Percentiles rank a stretch among this genome's conserved stretches.
These are phyloP conservation scores for Ochotona curzoniae DNA, from an alignment of 2,113 vertebrate genomes.

Conservation along the genomic window DNA sequence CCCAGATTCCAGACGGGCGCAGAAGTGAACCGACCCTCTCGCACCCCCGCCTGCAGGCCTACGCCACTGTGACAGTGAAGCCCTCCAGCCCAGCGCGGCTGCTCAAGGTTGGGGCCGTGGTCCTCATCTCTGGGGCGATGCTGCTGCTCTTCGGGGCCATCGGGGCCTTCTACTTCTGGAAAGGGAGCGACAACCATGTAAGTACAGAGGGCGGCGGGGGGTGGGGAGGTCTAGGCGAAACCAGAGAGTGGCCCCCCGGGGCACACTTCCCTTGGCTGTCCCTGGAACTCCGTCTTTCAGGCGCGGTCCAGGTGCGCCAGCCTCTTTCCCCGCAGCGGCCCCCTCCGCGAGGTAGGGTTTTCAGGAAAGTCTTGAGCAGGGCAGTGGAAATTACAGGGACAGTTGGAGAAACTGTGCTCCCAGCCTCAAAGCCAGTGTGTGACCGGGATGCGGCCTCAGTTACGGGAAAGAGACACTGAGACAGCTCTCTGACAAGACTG, in stretches of 20 bases:
- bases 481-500: not conserved
- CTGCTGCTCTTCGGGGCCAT: slow-evolving; percentile 92
- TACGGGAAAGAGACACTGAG: not conserved
- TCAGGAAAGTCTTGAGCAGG: not conserved
- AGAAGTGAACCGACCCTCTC: not conserved
- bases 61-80: slow-evolving; percentile 78
- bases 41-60: slow-evolving; percentile 83
- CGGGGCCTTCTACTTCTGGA: slow-evolving; percentile 94
- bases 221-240: no score
- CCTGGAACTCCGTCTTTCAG: not conserved
- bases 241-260: no score
- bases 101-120: slow-evolving; percentile 89
- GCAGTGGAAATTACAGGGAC: not conserved
- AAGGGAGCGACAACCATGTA: slow-evolving; percentile 91
- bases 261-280: no score
- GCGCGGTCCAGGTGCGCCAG: accelerated
- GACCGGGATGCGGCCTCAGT: not conserved
- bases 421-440: not conserved
- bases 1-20: not conserved
- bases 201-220: slow-evolving; percentile 58
- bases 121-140: slow-evolving; percentile 89
- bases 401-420: not conserved
- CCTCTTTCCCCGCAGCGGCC: not conserved
- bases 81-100: slow-evolving; percentile 85
- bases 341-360: not conserved